phyloP scores from a whole-genome alignment of 2,113 vertebrate species.

The Planiliza haematocheilus region DNA sequence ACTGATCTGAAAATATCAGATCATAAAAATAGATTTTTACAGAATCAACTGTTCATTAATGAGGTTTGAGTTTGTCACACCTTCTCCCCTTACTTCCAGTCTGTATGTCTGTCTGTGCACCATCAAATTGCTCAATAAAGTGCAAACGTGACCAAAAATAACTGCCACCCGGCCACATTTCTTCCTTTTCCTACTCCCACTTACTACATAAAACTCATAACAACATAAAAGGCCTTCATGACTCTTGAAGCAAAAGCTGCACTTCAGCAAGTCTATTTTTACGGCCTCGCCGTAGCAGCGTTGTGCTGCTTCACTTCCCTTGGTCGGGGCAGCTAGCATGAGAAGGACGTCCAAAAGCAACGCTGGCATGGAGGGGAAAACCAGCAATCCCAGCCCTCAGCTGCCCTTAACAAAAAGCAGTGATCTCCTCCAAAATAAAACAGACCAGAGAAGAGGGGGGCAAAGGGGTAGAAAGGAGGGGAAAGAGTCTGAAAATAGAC shows the following conservation, averaged over 20 bases:
- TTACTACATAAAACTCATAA: constrained; percentile 31
- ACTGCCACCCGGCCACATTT: constrained; percentile 1
- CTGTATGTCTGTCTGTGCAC: neutral
- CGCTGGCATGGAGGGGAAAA: constrained; percentile 64
- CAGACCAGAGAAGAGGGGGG: constrained; percentile 34
- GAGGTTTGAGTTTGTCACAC: too few relatives aligned
- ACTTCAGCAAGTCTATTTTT: constrained; percentile 64
- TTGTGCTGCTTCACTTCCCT: constrained; percentile 63
- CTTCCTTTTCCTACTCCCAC: constrained; percentile 23
- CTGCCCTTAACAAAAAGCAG: constrained; percentile 58
- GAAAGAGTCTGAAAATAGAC: constrained; percentile 61
- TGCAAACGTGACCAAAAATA: neutral
- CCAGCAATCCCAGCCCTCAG: constrained; percentile 52
- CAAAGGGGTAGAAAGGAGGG: constrained; percentile 12
- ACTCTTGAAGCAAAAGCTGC: constrained; percentile 50
- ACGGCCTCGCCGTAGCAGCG: constrained; percentile 37
- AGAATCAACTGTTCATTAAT: too few relatives aligned
- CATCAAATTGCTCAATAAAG: constrained; percentile 1
- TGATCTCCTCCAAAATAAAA: constrained; percentile 51
- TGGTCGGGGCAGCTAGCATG: constrained; percentile 55
- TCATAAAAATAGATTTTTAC: too few relatives aligned
- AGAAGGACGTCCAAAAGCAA: constrained; percentile 62
- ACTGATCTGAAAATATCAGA: too few relatives aligned
- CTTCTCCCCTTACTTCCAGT: neutral
- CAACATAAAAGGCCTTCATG: constrained; percentile 45